Evolutionary conservation across 2,113 vertebrate genomes (phyloP).

Genomic region (Tachysurus fulvidraco): DNA sequence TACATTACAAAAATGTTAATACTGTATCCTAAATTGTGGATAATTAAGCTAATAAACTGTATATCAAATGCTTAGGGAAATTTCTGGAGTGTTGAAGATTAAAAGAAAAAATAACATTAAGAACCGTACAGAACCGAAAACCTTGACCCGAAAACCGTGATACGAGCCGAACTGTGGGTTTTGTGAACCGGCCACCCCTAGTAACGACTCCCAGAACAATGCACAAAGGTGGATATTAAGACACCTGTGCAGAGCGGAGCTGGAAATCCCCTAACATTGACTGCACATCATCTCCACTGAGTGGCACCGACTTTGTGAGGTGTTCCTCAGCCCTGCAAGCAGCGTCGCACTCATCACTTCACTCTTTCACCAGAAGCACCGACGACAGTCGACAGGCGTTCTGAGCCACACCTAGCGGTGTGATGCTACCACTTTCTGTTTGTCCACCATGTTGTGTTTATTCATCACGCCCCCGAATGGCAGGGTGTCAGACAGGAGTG

Average conservation of each 20-base stretch:
- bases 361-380: background rate
- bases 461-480: constrained; percentile 25
- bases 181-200: too few relatives aligned
- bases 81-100: too few relatives aligned
- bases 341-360: too few relatives aligned
- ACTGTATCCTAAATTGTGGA: too few relatives aligned
- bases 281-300: background rate
- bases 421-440: background rate
- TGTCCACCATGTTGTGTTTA: background rate
- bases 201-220: background rate
- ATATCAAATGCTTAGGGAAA: too few relatives aligned
- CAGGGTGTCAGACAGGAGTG: constrained; percentile 7
- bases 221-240: constrained; percentile 30
- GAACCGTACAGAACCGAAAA: too few relatives aligned
- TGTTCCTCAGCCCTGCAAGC: background rate
- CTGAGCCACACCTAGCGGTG: background rate
- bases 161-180: too few relatives aligned
- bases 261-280: constrained; percentile 24
- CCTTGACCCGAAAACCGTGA: too few relatives aligned
- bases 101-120: too few relatives aligned
- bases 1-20: too few relatives aligned
- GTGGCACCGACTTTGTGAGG: background rate
- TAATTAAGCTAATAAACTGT: too few relatives aligned
- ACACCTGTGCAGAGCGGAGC: background rate
- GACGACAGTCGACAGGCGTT: background rate